Percentiles rank a stretch among this genome's conserved stretches.
These are phyloP conservation scores for Hyposoter dolosus DNA, from an alignment of 2,888 invertebrate genomes.

Conservation along the genomic window DNA sequence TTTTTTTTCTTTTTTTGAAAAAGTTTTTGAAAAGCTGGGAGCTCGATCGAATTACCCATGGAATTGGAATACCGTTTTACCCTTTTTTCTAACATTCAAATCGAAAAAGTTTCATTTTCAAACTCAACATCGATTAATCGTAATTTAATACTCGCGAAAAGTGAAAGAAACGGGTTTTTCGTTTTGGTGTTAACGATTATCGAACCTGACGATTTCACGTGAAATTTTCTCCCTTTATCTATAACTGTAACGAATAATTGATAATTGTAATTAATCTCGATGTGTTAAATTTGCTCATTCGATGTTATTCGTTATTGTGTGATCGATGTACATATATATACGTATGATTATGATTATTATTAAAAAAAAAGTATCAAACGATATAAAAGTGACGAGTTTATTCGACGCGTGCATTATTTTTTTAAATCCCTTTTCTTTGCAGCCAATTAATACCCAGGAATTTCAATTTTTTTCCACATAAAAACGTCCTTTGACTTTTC, in stretches of 20 bases:
- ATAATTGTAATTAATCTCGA: conserved; percentile 52
- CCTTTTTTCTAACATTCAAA: neutral
- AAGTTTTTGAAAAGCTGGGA: neutral
- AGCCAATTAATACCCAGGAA: too few species aligned
- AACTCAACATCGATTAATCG: neutral
- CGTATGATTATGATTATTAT: conserved; percentile 23
- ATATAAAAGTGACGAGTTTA: neutral
- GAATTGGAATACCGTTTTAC: neutral
- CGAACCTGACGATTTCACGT: neutral
- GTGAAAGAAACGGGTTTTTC: neutral
- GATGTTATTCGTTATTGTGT: conserved; percentile 66
- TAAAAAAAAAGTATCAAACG: neutral
- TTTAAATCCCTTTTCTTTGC: neutral
- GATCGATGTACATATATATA: conserved; percentile 69
- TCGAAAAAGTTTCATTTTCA: neutral
- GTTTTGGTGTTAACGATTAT: neutral
- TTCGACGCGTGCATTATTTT: neutral
- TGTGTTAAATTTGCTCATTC: conserved; percentile 63
- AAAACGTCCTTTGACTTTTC: neutral
- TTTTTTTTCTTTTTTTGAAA: neutral
- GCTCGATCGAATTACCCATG: neutral
- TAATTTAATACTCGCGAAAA: neutral
- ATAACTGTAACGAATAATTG: conserved; percentile 18
- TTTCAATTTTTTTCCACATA: neutral
- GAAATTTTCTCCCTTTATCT: neutral